Base-by-base conservation (phyloP, 2,797 vertebrate genomes). In the Erethizon dorsatum region DNA sequence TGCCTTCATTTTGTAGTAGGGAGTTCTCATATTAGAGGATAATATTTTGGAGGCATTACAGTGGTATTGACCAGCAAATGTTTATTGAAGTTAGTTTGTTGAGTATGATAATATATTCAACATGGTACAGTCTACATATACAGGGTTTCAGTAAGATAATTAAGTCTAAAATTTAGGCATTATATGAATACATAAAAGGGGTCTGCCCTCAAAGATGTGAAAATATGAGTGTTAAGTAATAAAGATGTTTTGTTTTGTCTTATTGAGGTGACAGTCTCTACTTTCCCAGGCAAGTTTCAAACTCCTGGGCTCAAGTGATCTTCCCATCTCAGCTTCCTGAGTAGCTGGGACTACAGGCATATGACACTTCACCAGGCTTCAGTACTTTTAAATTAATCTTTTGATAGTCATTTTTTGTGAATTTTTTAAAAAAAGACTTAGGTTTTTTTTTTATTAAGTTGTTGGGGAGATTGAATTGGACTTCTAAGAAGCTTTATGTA, bases 141-240 rank as follows among this genome's bases (percentile, higher is more conserved):
- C 73, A 78, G 63, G 20, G 69, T 63, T 88, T 85, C 37, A 75
- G 52, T 97, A 22, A 90, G 85, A 88, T 95, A 75, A 85, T 67
- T 93, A 95, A 93, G 24, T 78, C 77, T 94, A 75, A 97, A 88
- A 82, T 63, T 45, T 91, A 83, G 41, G 56, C 79, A 56, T 94
- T 80, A 93, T 33, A 90, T 91, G 24, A 80, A 71, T 84, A 63
- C 24, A 47, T 31, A 63, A 57, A 91, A 89, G 41, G 69, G 28
- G 31, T 95, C 52, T 89, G 1, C n/a, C 20, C 31, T 95, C n/a
- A 88, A 75, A 94, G 37, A 69, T 93, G 14, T 47, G 45, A 94
- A 95, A 59, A 65, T 88, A 14, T 87, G 77, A 94, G 9, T 56
- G 90, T 33, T 2, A 94, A 88, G 28, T 86, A 86, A 37, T 89